Base-by-base conservation (phyloP, 2,888 invertebrate genomes). In the Dicyrtomina minuta region DNA sequence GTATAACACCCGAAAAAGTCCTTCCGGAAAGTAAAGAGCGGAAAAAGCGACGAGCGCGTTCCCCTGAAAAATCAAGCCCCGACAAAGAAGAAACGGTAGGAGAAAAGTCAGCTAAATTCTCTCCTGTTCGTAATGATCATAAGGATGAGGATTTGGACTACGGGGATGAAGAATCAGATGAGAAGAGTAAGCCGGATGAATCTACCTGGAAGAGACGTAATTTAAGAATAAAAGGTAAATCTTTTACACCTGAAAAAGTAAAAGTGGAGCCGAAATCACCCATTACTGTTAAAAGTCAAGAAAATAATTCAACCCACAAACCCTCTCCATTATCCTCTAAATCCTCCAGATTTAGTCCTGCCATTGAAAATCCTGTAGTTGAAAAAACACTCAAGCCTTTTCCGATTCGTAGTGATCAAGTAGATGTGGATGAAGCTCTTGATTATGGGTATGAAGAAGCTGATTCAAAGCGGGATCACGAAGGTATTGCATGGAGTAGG, bases 401-500 rank as follows among this genome's bases (percentile, higher is more conserved):
- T 33, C 13, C 33, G 20, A 49, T 51, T 22, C 13, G 20, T 22
- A 53, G 41, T 39, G 64, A 64, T 12, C 58, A 58, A 58, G 66
- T 61, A 65, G 74, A 74, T 67, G 59, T 62, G 2, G 77, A 77
- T 55, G 77, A 77, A 62, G 72, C 67, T 61, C 69, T 77, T 41
- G 77, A 77, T 73, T 77, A 76, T 72, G 77, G 75, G 0, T 76
- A 77, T 26, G 77, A 76, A 59, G 77, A 77, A 46, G 70, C 56
- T 39, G 68, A 64, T 2, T 17, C 60, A 43, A 74, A 75, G 39
- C 70, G 61, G 51, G 75, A 74, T 46, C 61, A 62, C 33, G 72
- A 74, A 49, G 73, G 74, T 64, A 73, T 72, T 68, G 58, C 66
- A 22, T 76, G 76, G 76, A 61, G 68, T 24, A 66, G 72, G 61